Evolutionary conservation across 2,113 vertebrate species (phyloP).

Genomic region (Hirundichthys speculiger): DNA sequence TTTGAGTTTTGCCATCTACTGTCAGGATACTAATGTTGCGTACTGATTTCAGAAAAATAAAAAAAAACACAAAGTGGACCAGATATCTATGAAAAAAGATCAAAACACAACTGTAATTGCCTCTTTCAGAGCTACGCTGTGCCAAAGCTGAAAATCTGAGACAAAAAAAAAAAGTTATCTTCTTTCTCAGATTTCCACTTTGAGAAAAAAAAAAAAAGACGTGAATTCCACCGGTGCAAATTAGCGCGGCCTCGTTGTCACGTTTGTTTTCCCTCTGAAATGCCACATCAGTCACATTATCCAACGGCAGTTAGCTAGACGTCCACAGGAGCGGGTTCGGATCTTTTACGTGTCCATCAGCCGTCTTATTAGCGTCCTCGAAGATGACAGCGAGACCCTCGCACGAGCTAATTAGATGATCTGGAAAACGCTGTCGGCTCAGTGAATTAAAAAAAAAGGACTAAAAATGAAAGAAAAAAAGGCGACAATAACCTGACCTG

Average conservation of each 20-base stretch:
- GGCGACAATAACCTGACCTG: slow-evolving; percentile 32
- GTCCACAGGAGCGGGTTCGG: background rate
- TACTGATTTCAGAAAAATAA: slow-evolving; percentile 41
- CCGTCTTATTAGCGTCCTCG: slow-evolving; percentile 52
- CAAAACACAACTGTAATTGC: slow-evolving; percentile 41
- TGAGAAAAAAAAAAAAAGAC: background rate
- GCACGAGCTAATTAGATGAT: slow-evolving; percentile 38
- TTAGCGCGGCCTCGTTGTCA: slow-evolving; percentile 14
- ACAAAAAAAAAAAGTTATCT: background rate
- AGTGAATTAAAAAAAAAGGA: slow-evolving; percentile 49
- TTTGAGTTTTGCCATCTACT: background rate
- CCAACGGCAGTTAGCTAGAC: background rate
- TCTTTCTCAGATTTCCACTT: background rate
- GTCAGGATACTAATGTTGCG: background rate
- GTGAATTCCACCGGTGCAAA: background rate
- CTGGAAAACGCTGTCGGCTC: slow-evolving; percentile 18
- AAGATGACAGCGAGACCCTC: slow-evolving; percentile 32
- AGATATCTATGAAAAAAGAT: slow-evolving; percentile 39
- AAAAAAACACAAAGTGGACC: slow-evolving; percentile 22
- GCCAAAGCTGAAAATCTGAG: slow-evolving; percentile 12
- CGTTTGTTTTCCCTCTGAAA: slow-evolving; percentile 24
- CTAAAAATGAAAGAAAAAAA: too few relatives aligned
- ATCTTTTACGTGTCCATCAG: slow-evolving; percentile 43
- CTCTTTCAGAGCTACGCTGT: slow-evolving; percentile 18
- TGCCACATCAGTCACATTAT: slow-evolving; percentile 33